Base-by-base conservation (phyloP, 2,888 invertebrate species). In the Campoplex nolae region DNA sequence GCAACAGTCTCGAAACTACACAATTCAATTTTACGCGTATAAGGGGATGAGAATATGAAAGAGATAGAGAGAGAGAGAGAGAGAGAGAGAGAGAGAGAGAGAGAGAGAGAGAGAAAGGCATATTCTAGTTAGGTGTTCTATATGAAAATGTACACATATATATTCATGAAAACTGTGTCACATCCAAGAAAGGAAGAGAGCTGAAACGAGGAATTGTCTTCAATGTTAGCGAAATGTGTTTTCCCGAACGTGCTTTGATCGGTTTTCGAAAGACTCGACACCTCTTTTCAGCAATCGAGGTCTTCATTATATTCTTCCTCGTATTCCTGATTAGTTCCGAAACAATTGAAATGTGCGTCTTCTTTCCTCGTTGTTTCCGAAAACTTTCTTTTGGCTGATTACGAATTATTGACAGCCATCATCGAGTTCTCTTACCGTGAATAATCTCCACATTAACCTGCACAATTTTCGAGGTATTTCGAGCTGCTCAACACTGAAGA, bases 11-110 rank as follows among this genome's bases (percentile, higher is more conserved):
- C 77, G 81, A 82, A 85, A 77, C 73, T 82, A 73, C 81, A 85
- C 85, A 81, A 81, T 85, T 85, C 81, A 85, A 85, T 85, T 85
- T 81, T 81, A 77, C 77, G 54, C 77, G 73, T 81, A 51, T 70
- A 75, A 32, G 38, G 74, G 74, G 67, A 79, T 79, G 79, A 79
- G 74, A 74, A 54, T 75, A 48, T 62, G 32, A 70, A 54, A 67
- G 35, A 23, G 23, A 23, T 23, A 23, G 23, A 23, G 23, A 23
- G 23, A 23, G 23, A 23, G 23, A 23, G 23, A 23, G 23, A 23
- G 23, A 23, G 23, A 23, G 23, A 23, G 23, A 23, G 23, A 35
- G 51, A 70, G 58, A 68, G 23, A 23, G 23, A 23, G 23, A 23
- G 23, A 23, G 23, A 23, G 23, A 23, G 23, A 23, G 23, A 35